phyloP scores from a whole-genome alignment of 2,113 vertebrate genomes.

The Budorcas taxicolor region DNA sequence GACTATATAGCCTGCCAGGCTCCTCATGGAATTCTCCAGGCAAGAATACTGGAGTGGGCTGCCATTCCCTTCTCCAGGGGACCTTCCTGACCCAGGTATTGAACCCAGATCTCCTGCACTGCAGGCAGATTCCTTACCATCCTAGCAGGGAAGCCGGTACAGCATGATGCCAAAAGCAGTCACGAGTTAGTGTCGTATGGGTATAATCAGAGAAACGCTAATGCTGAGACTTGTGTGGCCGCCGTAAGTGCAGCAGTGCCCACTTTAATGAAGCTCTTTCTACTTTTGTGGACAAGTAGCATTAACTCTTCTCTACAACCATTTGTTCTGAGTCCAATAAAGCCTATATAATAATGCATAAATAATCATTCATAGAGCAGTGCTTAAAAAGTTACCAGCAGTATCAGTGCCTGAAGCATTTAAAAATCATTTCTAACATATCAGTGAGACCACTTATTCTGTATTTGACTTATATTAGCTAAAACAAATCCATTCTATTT shows the following conservation, averaged over 20 bases:
- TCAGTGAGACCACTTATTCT: neutral
- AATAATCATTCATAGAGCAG: neutral
- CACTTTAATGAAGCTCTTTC: neutral
- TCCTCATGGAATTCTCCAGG: neutral
- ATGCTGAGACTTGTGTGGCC: neutral
- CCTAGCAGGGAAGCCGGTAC: neutral
- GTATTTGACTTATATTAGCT: neutral
- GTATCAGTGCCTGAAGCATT: neutral
- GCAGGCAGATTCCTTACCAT: neutral
- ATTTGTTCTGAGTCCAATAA: neutral
- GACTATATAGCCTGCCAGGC: neutral
- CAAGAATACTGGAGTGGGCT: neutral
- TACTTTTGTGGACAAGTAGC: neutral
- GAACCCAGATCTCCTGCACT: neutral
- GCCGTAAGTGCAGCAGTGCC: neutral
- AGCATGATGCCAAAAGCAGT: neutral
- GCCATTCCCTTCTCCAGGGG: neutral
- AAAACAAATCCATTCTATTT: constrained; percentile 10
- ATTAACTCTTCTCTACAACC: neutral
- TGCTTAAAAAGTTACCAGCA: neutral
- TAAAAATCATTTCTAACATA: neutral
- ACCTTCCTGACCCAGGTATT: rapidly evolving
- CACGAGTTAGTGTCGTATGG: neutral
- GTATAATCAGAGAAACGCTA: neutral
- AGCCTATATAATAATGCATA: neutral